phyloP scores from a whole-genome alignment of 2,888 invertebrate species.

The Lasioglossum villosulum region DNA sequence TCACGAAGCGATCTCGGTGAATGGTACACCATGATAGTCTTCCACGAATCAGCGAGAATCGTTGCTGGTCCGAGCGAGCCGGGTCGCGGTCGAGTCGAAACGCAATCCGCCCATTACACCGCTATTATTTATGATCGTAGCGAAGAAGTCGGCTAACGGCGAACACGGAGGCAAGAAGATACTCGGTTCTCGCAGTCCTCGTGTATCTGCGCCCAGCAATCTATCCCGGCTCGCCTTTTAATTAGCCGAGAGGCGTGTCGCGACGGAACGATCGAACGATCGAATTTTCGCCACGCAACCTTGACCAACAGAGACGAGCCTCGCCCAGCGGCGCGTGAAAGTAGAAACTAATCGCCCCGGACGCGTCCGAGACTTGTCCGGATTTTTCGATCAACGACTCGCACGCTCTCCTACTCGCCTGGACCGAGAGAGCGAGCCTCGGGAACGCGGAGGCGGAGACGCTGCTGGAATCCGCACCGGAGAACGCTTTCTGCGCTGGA shows the following conservation, averaged over 20 bases:
- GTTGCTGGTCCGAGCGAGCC: neutral
- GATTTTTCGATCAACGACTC: slow-evolving; percentile 79
- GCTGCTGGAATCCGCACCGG: slow-evolving; percentile 57
- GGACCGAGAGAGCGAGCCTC: slow-evolving; percentile 18
- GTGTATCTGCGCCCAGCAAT: neutral
- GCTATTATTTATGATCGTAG: neutral
- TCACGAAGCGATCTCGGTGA: slow-evolving; percentile 25
- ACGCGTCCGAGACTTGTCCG: slow-evolving; percentile 77
- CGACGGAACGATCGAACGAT: neutral
- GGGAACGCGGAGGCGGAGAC: slow-evolving; percentile 44
- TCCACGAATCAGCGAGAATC: slow-evolving; percentile 2
- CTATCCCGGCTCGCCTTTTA: slow-evolving; percentile 1
- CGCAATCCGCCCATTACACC: slow-evolving; percentile 11
- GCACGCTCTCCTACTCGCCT: neutral
- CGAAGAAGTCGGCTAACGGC: neutral
- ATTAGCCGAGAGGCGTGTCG: slow-evolving; percentile 1
- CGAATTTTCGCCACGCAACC: slow-evolving; percentile 32
- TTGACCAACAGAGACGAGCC: slow-evolving; percentile 39
- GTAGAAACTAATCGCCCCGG: slow-evolving; percentile 49
- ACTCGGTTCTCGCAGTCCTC: neutral
- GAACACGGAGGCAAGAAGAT: neutral
- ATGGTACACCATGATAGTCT: neutral
- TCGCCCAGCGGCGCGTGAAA: slow-evolving; percentile 37
- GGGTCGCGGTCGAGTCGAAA: neutral
- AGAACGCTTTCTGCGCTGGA: neutral